Base-by-base conservation (phyloP, 2,797 vertebrate genomes). In the Clarias pachynema region DNA sequence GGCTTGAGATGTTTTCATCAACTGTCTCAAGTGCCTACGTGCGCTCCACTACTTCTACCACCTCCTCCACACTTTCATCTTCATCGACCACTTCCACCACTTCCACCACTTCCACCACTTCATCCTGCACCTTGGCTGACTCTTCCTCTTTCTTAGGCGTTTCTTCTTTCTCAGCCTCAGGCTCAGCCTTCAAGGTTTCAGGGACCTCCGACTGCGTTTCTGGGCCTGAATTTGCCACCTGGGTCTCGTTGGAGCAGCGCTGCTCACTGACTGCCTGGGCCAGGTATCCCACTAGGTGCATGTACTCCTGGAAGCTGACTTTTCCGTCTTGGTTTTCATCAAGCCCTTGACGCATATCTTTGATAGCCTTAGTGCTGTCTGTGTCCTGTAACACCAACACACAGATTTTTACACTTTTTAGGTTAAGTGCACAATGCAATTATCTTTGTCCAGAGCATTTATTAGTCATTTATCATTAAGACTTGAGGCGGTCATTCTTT, bases 281-380 rank as follows among this genome's bases (percentile, higher is more conserved):
- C 88, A 95, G 86, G 91, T 94, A 95, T 81, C 95, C 95, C 2
- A 96, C 83, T 84, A 96, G 92, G 89, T 89, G 93, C 94, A 96
- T 89, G 92, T 95, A 96, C 89, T 96, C 95, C 88, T 94, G 89
- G 77, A 96, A 96, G 86, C 91, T 88, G 24, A 96, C 93, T 77
- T 93, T 96, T 82, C 94, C 95, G 4, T 96, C 95, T 0, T 94
- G 82, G 89, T 96, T 84, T 31, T 69, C 24, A 31, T 96, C 95
- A 78, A 96, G 91, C 0, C 79, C 89, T 79, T 94, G 57, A n/a
- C 89, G 86, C 95, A 96, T 95, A 24, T 90, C 86, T 83, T 91
- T 92, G 72, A 96, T 69, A 0, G 94, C 94, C 1, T 94, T 91
- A 10, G 91, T 92, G 89, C 90, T 95, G 14, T 95, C 95, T 56